Percentiles rank a stretch among this genome's conserved stretches.
Evolutionary conservation across 37 sponge, comb jelly and placozoan species (phyloP).

Genomic region (Corticium candelabrum): DNA sequence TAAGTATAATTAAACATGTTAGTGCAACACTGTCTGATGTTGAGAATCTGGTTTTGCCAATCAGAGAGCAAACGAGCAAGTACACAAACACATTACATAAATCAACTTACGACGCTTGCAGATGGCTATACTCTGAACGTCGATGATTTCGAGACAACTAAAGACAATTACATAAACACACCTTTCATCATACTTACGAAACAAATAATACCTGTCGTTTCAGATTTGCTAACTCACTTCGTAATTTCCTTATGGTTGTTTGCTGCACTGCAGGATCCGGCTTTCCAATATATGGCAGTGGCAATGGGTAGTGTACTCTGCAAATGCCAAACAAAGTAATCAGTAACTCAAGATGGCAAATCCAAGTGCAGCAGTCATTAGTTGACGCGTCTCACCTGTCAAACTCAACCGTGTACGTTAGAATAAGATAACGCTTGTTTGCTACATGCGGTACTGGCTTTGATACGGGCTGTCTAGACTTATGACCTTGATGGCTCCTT

Average conservation of each 20-base stretch:
- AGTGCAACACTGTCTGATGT: no score
- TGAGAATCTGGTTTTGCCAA: no score
- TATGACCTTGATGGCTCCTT: background rate
- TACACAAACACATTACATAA: background rate
- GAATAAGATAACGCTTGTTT: background rate
- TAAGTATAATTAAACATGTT: no score
- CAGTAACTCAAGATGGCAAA: background rate
- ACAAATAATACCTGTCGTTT: background rate
- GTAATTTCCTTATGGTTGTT: slow-evolving; percentile 48
- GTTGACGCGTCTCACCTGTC: background rate
- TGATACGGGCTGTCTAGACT: background rate
- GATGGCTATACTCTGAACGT: background rate
- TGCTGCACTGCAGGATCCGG: slow-evolving; percentile 53
- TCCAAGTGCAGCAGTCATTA: background rate
- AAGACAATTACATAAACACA: no score
- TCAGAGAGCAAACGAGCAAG: background rate
- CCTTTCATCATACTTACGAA: background rate
- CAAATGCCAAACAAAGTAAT: background rate
- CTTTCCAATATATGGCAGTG: slow-evolving; percentile 62
- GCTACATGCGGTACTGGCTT: no score
- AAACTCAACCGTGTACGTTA: background rate
- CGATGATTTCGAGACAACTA: background rate
- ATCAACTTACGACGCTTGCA: background rate
- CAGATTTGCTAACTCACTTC: slow-evolving; percentile 30
- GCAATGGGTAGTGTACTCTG: slow-evolving; percentile 80